Base-by-base conservation (phyloP, 2,888 invertebrate genomes). In the Pheosia tremula region DNA sequence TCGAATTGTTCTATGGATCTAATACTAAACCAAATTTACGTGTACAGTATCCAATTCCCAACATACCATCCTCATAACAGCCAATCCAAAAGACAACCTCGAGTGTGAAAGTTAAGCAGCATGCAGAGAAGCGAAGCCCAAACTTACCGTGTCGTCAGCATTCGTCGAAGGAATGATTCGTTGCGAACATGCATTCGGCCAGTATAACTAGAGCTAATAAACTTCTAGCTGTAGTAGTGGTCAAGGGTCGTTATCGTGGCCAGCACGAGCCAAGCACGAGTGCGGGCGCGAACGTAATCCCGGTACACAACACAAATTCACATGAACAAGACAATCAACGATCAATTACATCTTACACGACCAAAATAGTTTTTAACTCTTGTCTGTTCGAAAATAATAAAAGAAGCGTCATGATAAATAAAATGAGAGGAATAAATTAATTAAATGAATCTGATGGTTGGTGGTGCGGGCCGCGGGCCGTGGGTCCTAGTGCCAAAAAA, bases 241-340 rank as follows among this genome's bases (percentile, higher is more conserved):
- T 84, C 84, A 81, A 83, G 86, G 85, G 82, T 87, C 89, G 84
- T 84, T 86, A 85, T 86, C 87, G 84, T 86, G 88, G 87, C 82
- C 86, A 24, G 24, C 24, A 86, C 86, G 87, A 85, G 86, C 88
- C 82, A 89, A 90, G 90, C 89, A 82, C 89, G 89, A 89, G 91
- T 92, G 91, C 91, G 92, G 91, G 87, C 90, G 91, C 87, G 88
- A 83, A 86, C 88, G 81, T 84, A 82, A 80, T 84, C 87, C 86
- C 79, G 85, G 86, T 88, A 90, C 92, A 92, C 91, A 91, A 93
- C 93, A 93, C 92, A 93, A 92, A 93, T 92, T 90, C 92, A 93
- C 92, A 92, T 90, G 86, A 91, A 93, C 93, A 92, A 91, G 91
- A 92, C 92, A 91, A 85, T 87, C 78, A 13, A 49, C 36, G 36